Evolutionary conservation across 1,140 invertebrate species (phyloP), one percentile per base, ranked within the genome.

Genomic region (Caerostris darwini): DNA sequence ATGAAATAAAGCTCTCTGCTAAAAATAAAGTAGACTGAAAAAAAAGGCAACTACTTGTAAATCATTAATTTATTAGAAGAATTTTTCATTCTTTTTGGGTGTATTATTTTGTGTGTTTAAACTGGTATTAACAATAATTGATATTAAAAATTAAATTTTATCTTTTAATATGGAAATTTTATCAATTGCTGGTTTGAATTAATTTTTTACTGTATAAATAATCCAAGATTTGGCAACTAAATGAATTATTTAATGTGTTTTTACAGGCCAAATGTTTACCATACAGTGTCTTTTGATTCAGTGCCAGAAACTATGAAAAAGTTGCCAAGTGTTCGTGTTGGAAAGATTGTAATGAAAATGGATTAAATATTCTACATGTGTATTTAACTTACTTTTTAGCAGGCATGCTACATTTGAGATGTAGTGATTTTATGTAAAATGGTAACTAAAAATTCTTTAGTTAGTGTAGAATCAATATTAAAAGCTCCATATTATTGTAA

Each of bases 251-350:
- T 59, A 53, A n/a, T 83, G 50, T 85, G 53, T 94, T 92, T 50
- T 95, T 95, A 81, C 95, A 96, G 96, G 85, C 95, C 95, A 50
- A 96, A 96, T 94, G 95, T 96, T 67, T 95, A 95, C 3, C 95
- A 96, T 94, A 95, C 95, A 17, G 95, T 96, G 54, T 94, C 95
- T 14, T 88, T 96, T 86, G 96, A 96, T 53, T 95, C 95, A 19
- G 95, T 95, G 69, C 85, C 95, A 12, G 95, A 95, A 87, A 95
- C 95, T 7, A 94, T 96, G 86, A 95, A 95, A 92, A 95, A 94
- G 14, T 82, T 96, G 64, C 95, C 96, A 53, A 95, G 95, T 61
- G 88, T 95, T 50, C 94, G 96, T 86, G 95, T 96, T 85, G 96
- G 96, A 85, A 96, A 96, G 95, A 95, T 96, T 94, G 96, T 96